Evolutionary conservation across 2,797 vertebrate species (phyloP).

Genomic region (Cichlasoma orientale): DNA sequence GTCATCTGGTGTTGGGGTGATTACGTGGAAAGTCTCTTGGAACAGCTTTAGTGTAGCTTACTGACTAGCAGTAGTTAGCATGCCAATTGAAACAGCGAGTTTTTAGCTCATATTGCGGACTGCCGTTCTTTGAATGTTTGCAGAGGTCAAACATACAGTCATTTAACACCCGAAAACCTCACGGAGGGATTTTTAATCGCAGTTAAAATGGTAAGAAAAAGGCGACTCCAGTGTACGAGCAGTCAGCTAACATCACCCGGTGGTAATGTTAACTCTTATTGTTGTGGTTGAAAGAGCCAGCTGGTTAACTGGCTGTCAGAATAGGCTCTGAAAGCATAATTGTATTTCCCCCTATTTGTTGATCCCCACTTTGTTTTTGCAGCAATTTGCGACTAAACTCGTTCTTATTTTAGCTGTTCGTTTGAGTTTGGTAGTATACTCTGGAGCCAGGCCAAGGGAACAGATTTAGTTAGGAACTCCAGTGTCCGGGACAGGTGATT

Average conservation of each 20-base stretch:
- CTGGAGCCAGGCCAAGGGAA: neutral
- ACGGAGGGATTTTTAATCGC: neutral
- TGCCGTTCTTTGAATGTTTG: neutral
- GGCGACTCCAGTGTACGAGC: slow-evolving; percentile 14
- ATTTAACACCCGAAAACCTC: neutral
- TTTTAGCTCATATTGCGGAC: neutral
- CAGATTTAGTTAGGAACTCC: neutral
- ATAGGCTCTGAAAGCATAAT: neutral
- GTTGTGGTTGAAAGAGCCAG: slow-evolving; percentile 51
- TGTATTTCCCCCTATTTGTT: neutral
- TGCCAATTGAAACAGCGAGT: slow-evolving; percentile 13
- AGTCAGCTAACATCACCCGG: slow-evolving; percentile 41
- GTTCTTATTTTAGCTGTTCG: neutral
- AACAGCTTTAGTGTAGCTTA: slow-evolving; percentile 48
- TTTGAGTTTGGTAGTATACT: neutral
- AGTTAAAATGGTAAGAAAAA: slow-evolving; percentile 58
- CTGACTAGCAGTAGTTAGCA: slow-evolving; percentile 54
- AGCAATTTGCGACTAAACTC: neutral
- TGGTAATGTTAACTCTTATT: slow-evolving; percentile 52
- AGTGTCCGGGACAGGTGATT: neutral
- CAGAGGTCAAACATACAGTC: neutral
- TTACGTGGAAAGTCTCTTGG: slow-evolving; percentile 69
- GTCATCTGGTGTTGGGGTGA: slow-evolving; percentile 64
- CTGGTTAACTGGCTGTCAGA: slow-evolving; percentile 26
- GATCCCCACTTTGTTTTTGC: neutral